Evolutionary conservation across 2,797 vertebrate species (phyloP), one percentile per base, ranked within the genome.

Genomic region (Scarus forsteni): DNA sequence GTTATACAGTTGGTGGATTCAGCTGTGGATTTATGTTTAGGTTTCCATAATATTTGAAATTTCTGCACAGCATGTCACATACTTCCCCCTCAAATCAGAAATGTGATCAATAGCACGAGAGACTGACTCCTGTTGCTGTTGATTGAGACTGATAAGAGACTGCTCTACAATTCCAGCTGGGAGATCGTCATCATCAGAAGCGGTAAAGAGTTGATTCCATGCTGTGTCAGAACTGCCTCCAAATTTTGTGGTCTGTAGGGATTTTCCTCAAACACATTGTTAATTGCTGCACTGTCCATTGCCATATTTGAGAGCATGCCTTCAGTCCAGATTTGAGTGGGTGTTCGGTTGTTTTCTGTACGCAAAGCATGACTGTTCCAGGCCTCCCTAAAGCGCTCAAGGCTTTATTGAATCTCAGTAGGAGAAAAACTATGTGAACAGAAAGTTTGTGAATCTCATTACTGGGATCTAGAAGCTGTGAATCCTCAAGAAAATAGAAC

Each of bases 251-350:
- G 3, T 0, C 62, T 71, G 63, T 68, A 75, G n/a, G 55, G 60
- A 66, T 73, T 61, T 58, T 79, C 73, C 9, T 68, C 63, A 65
- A 83, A 79, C 13, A 75, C 63, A 75, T 83, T 69, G 64, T 69
- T 79, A 60, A 75, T 3, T 12, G 75, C 68, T 52, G 63, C 42
- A 48, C 19, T 83, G 56, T 79, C 68, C 15, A 16, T 56, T 55
- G 15, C 70, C 14, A 78, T 70, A 15, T 68, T 70, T 66, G 11
- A 34, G 40, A 71, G 67, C 55, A 72, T 72, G 11, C 68, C 67
- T 6, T 64, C 65, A 46, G 57, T 73, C 62, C 66, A 54, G 44
- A 77, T 18, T 66, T 84, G 62, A 52, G 36, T 44, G 13, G 44
- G 44, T 45, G 44, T 45, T 2, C 44, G 12, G 7, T 45, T 45